phyloP scores from a whole-genome alignment of 23 tunicate species.

The Trididemnum nubilum region DNA sequence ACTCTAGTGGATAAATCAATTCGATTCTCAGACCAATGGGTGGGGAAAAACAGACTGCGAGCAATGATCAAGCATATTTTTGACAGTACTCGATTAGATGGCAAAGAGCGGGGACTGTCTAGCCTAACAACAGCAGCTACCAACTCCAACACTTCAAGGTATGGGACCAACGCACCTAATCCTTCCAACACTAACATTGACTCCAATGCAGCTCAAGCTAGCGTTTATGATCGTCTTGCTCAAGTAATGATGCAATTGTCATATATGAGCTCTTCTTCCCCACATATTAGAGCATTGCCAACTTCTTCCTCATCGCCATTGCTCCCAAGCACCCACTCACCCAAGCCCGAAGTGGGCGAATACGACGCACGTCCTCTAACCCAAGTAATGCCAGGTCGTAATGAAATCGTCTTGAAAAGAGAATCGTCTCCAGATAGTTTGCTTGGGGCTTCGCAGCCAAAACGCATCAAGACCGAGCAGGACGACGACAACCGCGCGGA shows the following conservation, averaged over 20 bases:
- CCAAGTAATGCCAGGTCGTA: neutral
- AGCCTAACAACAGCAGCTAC: neutral
- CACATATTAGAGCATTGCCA: neutral
- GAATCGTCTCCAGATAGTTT: conserved; percentile 31
- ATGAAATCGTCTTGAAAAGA: conserved; percentile 19
- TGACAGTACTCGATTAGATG: conserved; percentile 57
- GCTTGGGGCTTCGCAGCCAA: conserved; percentile 2
- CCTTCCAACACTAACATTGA: neutral
- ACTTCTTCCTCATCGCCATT: neutral
- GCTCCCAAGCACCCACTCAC: neutral
- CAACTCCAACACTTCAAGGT: neutral
- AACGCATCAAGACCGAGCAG: neutral
- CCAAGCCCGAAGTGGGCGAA: conserved; percentile 5
- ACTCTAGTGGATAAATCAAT: conserved; percentile 88
- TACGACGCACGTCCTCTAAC: neutral
- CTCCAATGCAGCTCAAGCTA: neutral
- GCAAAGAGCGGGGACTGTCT: conserved; percentile 13
- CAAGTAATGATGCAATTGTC: conserved; percentile 56
- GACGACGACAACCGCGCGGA: neutral
- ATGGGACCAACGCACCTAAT: neutral
- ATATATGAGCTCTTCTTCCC: conserved; percentile 12
- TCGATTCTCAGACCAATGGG: conserved; percentile 86
- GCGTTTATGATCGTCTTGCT: conserved; percentile 51
- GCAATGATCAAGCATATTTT: conserved; percentile 88
- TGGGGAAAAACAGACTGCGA: conserved; percentile 84